phyloP scores from a whole-genome alignment of 2,888 invertebrate species.

The Nomada hirtipes region DNA sequence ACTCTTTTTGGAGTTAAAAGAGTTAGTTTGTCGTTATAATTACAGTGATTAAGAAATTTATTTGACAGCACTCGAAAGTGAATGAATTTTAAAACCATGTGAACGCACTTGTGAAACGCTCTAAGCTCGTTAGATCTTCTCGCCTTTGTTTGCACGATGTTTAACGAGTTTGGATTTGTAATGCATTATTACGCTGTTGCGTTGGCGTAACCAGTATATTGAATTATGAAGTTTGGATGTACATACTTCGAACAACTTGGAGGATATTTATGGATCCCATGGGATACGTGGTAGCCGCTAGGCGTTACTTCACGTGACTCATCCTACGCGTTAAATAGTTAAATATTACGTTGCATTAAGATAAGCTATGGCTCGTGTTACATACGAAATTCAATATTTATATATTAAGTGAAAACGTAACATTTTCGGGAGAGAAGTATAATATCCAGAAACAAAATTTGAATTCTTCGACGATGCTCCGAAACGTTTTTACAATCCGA shows the following conservation, averaged over 20 bases:
- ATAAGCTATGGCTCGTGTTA: background rate
- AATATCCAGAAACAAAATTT: no score
- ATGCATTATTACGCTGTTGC: background rate
- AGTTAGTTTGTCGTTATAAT: no score
- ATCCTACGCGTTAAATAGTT: slow-evolving; percentile 2
- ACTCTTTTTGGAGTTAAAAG: no score
- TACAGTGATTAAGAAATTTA: background rate
- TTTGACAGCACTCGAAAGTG: no score
- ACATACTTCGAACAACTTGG: background rate
- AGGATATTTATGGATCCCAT: slow-evolving; percentile 11
- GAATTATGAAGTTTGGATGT: slow-evolving; percentile 4
- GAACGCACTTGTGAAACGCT: no score
- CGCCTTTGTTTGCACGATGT: background rate
- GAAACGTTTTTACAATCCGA: background rate
- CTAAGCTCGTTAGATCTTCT: no score
- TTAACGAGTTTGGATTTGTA: background rate
- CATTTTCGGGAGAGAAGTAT: no score
- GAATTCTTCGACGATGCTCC: no score
- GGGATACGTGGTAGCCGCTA: background rate
- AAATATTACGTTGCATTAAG: background rate
- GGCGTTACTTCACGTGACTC: background rate
- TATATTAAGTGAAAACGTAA: no score
- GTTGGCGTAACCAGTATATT: background rate
- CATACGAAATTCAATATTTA: no score
- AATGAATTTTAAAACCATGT: no score